These are phyloP conservation scores for Anthopleura sola DNA, from an alignment of 64 coral and sea anemone species.

Conservation along the genomic window DNA sequence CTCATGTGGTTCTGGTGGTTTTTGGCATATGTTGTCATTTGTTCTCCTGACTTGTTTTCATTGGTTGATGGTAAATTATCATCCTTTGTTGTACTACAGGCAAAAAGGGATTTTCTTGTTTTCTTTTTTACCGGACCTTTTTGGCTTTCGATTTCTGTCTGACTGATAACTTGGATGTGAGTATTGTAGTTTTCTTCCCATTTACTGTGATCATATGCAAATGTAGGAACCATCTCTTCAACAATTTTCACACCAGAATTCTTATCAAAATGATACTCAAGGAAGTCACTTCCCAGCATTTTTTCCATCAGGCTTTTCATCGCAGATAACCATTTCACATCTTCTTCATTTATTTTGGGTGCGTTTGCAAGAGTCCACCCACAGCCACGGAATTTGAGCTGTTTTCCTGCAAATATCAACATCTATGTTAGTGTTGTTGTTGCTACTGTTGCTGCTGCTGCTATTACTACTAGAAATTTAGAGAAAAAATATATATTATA, in stretches of 20 bases:
- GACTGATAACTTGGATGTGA: background rate
- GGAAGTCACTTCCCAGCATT: constrained; percentile 34
- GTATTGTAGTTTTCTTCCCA: background rate
- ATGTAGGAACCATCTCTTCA: background rate
- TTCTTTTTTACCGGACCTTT: background rate
- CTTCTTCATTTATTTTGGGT: constrained; percentile 15
- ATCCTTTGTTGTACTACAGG: background rate
- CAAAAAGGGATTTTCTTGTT: background rate
- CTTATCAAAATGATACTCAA: constrained; percentile 16
- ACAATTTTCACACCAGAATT: background rate
- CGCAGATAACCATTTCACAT: constrained; percentile 23
- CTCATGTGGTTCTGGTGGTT: background rate
- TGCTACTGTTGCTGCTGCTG: background rate
- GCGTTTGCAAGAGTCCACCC: background rate
- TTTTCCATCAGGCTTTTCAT: constrained; percentile 35
- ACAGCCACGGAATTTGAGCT: constrained; percentile 14
- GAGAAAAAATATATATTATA: background rate
- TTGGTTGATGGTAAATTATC: background rate
- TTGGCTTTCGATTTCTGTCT: background rate
- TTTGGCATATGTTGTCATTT: background rate
- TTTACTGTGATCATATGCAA: background rate
- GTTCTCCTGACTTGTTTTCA: background rate
- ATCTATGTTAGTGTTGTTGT: background rate
- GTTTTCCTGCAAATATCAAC: background rate
- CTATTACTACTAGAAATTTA: background rate